These are phyloP conservation scores for Epizoanthus fatuus DNA, from an alignment of 92 coral and sea anemone genomes.

Conservation along the genomic window DNA sequence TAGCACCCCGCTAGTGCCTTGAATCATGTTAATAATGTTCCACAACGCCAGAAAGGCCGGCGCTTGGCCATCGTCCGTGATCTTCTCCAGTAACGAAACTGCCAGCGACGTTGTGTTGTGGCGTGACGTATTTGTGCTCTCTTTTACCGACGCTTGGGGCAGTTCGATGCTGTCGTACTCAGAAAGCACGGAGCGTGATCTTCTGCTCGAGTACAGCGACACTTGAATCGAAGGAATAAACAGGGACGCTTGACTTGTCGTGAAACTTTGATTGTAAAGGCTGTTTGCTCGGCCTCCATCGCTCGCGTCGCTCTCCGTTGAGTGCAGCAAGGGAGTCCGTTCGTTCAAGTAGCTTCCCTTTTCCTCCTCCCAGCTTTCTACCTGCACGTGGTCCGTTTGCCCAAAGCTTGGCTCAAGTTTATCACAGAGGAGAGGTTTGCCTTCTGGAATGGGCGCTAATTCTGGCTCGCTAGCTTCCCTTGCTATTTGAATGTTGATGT, in stretches of 20 bases:
- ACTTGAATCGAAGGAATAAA: conserved; percentile 88
- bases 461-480: not conserved
- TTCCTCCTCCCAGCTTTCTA: conserved; percentile 8
- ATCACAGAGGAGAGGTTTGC: conserved; percentile 5
- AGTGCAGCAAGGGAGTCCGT: not conserved
- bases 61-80: conserved; percentile 82
- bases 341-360: not conserved
- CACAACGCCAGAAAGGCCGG: conserved; percentile 77
- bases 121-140: conserved; percentile 10
- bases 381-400: not conserved
- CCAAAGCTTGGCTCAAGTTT: not conserved
- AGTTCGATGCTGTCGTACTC: conserved; percentile 23
- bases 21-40: conserved; percentile 85
- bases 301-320: conserved; percentile 17
- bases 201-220: conserved; percentile 81
- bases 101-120: conserved; percentile 36
- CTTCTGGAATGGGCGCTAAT: conserved; percentile 11
- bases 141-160: conserved; percentile 5
- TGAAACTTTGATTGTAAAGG: conserved; percentile 35
- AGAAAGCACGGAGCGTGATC: conserved; percentile 29
- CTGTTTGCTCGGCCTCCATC: not conserved
- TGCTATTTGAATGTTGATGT: not conserved
- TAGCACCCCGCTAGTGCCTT: conserved; percentile 70
- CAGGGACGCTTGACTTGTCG: conserved; percentile 82
- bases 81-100: conserved; percentile 67